Percentiles rank a stretch among this genome's conserved stretches.
phyloP scores from a whole-genome alignment of 2,797 vertebrate species.

The Melopsittacus undulatus region DNA sequence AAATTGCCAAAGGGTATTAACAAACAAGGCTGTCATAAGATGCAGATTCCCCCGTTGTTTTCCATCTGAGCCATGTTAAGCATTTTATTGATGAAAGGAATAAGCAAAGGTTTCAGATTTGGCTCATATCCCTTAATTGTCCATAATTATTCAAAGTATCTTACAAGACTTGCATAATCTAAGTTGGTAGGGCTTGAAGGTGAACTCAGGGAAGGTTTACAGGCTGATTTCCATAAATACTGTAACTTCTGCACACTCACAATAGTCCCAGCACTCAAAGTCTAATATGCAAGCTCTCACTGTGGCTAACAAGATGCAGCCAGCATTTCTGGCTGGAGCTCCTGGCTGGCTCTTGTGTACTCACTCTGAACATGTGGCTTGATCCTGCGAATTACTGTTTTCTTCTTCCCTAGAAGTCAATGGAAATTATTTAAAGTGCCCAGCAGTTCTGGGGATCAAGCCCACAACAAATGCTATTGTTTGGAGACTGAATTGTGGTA shows the following conservation, averaged over 20 bases:
- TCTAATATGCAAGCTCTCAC: not conserved
- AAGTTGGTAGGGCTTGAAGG: not conserved
- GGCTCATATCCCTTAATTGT: not conserved
- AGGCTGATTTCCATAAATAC: not conserved
- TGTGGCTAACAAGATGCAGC: slow-evolving; percentile 27
- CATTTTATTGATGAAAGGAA: not conserved
- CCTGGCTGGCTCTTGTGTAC: slow-evolving; percentile 18
- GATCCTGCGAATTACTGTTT: not conserved
- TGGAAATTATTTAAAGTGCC: not conserved
- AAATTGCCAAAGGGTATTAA: not conserved
- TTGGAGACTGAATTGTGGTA: not conserved
- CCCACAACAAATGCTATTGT: not conserved
- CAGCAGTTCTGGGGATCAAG: not conserved
- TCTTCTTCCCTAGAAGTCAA: not conserved
- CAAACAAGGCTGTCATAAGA: not conserved
- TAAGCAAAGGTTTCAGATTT: slow-evolving; percentile 4
- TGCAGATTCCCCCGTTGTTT: not conserved
- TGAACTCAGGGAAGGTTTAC: not conserved
- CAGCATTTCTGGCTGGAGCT: slow-evolving; percentile 49
- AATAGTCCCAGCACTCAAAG: not conserved
- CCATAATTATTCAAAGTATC: not conserved
- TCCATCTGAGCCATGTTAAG: not conserved
- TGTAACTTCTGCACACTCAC: not conserved
- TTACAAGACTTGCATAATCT: not conserved
- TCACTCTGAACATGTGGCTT: not conserved